Percentiles rank a stretch among this genome's conserved stretches.
phyloP scores from a whole-genome alignment of 2,797 vertebrate species.

The Melanogrammus aeglefinus region DNA sequence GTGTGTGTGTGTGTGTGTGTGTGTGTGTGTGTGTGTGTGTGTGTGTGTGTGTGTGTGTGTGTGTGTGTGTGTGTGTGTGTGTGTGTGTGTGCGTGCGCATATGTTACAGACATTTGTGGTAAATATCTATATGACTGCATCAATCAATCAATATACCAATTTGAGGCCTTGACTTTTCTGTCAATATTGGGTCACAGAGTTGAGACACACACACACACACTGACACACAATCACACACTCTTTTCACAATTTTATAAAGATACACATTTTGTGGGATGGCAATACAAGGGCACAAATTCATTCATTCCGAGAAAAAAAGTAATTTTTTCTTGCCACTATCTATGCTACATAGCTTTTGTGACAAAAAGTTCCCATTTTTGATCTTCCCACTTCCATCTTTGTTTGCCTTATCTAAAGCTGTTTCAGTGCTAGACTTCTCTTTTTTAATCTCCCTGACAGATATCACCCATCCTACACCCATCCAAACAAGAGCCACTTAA shows the following conservation, averaged over 20 bases:
- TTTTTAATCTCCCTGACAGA: conserved; percentile 36
- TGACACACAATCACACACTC: conserved; percentile 3
- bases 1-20: too few relatives aligned
- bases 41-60: too few relatives aligned
- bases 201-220: background rate
- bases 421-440: conserved; percentile 46
- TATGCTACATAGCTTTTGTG: conserved; percentile 18
- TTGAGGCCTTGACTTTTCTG: background rate
- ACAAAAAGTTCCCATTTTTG: conserved; percentile 24
- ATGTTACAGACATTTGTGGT: too few relatives aligned
- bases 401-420: conserved; percentile 39
- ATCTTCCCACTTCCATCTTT: conserved; percentile 26
- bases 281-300: conserved; percentile 8
- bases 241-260: too few relatives aligned
- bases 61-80: too few relatives aligned
- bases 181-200: background rate
- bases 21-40: too few relatives aligned
- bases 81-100: too few relatives aligned
- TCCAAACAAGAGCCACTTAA: background rate
- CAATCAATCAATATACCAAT: too few relatives aligned
- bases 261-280: conserved; percentile 22
- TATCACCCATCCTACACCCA: conserved; percentile 26
- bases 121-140: background rate
- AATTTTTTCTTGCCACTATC: conserved; percentile 19
- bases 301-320: conserved; percentile 40